A percentile compares a stretch with the other conserved stretches of the same genome.
Evolutionary conservation across 1,140 invertebrate genomes (phyloP).

Genomic region (Drosophila sturtevanti): DNA sequence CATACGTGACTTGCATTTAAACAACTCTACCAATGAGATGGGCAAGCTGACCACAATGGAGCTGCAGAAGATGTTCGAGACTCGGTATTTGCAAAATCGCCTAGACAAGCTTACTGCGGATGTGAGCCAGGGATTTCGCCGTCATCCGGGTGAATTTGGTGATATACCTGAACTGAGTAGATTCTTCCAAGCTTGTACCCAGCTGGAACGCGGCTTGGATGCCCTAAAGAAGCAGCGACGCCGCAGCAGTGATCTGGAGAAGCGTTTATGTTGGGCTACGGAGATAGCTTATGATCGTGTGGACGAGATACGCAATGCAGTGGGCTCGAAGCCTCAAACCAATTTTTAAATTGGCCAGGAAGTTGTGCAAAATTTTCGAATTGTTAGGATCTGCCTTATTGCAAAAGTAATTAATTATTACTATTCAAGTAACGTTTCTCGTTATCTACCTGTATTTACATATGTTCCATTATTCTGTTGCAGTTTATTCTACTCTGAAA

Average conservation of each 20-base stretch:
- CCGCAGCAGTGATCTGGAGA: conserved; percentile 54
- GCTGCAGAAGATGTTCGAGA: conserved; percentile 59
- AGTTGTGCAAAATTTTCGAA: too few relatives aligned
- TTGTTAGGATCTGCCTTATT: too few relatives aligned
- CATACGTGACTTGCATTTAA: conserved; percentile 68
- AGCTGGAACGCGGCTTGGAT: conserved; percentile 70
- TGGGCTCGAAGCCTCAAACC: conserved; percentile 48
- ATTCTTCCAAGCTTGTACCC: conserved; percentile 70
- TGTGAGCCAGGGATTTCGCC: conserved; percentile 60
- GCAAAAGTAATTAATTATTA: too few relatives aligned
- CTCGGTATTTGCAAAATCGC: conserved; percentile 53
- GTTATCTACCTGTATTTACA: too few relatives aligned
- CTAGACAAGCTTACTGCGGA: conserved; percentile 59
- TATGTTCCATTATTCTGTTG: too few relatives aligned
- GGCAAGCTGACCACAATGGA: conserved; percentile 44
- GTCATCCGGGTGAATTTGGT: conserved; percentile 76
- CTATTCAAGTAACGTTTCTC: too few relatives aligned
- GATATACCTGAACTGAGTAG: conserved; percentile 78
- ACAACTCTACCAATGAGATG: conserved; percentile 34
- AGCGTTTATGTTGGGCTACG: conserved; percentile 62
- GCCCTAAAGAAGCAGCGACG: conserved; percentile 58
- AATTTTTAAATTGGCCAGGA: conserved; percentile 45
- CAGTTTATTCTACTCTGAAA: too few relatives aligned
- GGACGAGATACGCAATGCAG: conserved; percentile 64
- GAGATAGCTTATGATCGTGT: conserved; percentile 70